Evolutionary conservation across 37 sponge, comb jelly and placozoan genomes (phyloP), one percentile per base, ranked within the genome.

Genomic region (Eunapius fragilis): DNA sequence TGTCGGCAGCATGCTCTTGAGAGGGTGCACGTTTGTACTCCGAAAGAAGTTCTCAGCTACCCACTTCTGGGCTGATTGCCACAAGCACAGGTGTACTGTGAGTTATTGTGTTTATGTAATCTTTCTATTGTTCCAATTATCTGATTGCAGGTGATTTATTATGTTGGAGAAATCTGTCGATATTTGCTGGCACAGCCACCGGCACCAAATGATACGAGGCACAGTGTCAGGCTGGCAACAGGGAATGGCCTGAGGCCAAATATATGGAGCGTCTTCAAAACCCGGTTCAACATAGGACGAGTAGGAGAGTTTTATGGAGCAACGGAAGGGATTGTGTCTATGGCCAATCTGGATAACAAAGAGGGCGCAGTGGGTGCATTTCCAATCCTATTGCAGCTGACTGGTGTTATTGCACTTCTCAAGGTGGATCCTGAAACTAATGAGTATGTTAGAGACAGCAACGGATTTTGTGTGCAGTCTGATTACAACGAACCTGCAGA

Each of bases 111-210:
- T 19, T 19, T 19, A 2, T 19, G 19, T 19, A 12, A 1, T 19
- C 22, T 19, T 58, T 19, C 58, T 58, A 2, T 72, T 72, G n/a
- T 30, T 28, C 12, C 28, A 25, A 7, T 70, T 70, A 70, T 33
- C 73, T 32, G 14, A 72, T 72, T 30, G 24, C 48, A 92, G 92
- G 92, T 84, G 27, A 17, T 94, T 12, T 84, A 85, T 41, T 96
- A 96, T 85, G 91, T 96, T 73, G 96, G 96, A 75, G 96, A 96
- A 76, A 5, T 91, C 31, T 96, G 96, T 83, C 92, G 96, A 3
- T 96, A 91, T 70, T 84, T 93, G 36, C 48, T 90, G 32, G 77
- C 86, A 36, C 86, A 88, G 37, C 92, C 96, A 32, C 23, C 73
- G n/a, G 71, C 81, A 19, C 75, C 89, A 32, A 17, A 84, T 31